phyloP scores from a whole-genome alignment of 2,888 invertebrate species.

The Zeuzera pyrina region DNA sequence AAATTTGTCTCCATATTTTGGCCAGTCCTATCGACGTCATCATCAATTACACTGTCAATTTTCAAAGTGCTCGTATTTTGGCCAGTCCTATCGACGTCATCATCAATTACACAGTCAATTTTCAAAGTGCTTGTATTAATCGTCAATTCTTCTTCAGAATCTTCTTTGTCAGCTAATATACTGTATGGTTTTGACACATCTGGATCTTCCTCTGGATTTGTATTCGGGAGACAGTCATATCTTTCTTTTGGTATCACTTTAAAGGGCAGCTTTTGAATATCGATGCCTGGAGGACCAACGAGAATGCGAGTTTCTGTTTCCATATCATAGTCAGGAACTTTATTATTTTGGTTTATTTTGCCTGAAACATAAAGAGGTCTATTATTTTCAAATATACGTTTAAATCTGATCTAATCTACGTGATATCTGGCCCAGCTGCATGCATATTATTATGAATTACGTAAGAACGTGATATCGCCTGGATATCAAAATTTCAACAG shows the following conservation, averaged over 20 bases:
- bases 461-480: no score
- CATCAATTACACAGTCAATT: background rate
- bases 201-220: background rate
- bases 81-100: background rate
- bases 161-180: background rate
- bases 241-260: background rate
- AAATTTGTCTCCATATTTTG: background rate
- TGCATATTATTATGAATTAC: no score
- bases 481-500: no score
- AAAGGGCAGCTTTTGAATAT: no score
- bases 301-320: no score
- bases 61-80: background rate
- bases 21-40: background rate
- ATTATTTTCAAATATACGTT: no score
- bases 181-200: background rate
- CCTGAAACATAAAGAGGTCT: no score
- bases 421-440: no score
- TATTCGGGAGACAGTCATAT: no score
- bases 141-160: background rate
- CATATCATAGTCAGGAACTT: slow-evolving; percentile 12
- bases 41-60: background rate
- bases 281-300: no score
- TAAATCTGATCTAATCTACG: no score
- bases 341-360: slow-evolving; percentile 1
- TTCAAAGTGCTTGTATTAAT: background rate